Conservation (phyloP, 2,797 vertebrate species). For the Cirrhinus molitorella region DNA sequence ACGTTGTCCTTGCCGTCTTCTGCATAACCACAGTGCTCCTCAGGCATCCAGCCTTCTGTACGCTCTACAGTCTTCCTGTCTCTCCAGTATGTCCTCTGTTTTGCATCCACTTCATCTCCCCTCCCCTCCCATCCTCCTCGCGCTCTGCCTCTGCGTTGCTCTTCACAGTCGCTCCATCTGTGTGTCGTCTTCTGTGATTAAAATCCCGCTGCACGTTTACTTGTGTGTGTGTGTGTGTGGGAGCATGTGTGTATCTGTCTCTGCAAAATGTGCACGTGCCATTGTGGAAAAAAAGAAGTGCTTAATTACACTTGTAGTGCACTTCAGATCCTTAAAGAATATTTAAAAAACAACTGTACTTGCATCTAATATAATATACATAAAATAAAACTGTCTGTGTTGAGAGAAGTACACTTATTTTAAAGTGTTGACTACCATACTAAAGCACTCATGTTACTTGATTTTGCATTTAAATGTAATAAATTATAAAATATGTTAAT, state of each 20-base stretch:
- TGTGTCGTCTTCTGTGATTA: constrained; percentile 60
- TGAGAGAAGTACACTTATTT: no score
- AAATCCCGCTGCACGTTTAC: constrained; percentile 48
- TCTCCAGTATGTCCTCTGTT: constrained; percentile 30
- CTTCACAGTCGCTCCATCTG: constrained; percentile 56
- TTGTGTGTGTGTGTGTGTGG: constrained; percentile 37
- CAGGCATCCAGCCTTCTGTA: constrained; percentile 2
- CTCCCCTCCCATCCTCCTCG: constrained; percentile 9
- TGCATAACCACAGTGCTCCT: constrained; percentile 56
- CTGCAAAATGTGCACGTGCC: background rate
- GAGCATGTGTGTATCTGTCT: background rate
- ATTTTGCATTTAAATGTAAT: no score
- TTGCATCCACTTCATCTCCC: constrained; percentile 56
- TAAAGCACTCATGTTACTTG: no score
- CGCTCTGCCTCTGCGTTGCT: constrained; percentile 55
- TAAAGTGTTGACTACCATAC: no score
- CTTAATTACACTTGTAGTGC: background rate
- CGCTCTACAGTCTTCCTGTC: constrained; percentile 25
- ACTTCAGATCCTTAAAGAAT: background rate
- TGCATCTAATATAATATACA: no score
- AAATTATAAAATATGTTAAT: no score
- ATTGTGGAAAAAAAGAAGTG: constrained; percentile 17
- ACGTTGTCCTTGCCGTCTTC: constrained; percentile 37
- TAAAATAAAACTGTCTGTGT: no score
- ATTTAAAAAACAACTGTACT: background rate